Percentiles rank a stretch among this genome's conserved stretches.
Evolutionary conservation across 2,888 invertebrate genomes (phyloP).

Genomic region (Diploptera punctata): DNA sequence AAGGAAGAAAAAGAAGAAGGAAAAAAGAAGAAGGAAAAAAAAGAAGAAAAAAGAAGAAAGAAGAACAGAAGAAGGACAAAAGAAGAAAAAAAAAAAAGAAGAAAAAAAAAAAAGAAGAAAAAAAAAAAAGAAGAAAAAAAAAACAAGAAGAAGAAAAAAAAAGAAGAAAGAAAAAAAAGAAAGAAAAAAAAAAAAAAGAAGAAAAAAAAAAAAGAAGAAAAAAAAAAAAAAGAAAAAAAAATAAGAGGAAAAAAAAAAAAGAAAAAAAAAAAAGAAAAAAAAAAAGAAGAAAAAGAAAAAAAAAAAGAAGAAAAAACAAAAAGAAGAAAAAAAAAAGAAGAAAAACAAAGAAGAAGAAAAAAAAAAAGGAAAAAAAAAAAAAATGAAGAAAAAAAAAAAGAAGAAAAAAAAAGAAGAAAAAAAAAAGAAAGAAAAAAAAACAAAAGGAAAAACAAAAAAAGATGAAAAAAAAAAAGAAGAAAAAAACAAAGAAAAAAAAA

Average conservation of each 20-base stretch:
- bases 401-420: no score
- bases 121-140: not conserved
- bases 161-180: not conserved
- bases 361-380: no score
- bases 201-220: not conserved
- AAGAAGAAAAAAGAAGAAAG: not conserved
- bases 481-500: not conserved
- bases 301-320: no score
- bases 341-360: no score
- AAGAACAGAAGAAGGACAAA: no score
- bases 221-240: not conserved
- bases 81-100: constrained; percentile 6
- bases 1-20: no score
- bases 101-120: not conserved
- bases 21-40: no score
- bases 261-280: no score
- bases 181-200: not conserved
- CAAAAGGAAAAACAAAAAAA: no score
- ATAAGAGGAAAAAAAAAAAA: not conserved
- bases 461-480: no score
- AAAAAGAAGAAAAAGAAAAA: not conserved
- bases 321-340: no score
- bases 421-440: not conserved
- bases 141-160: not conserved
- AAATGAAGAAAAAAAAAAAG: no score